phyloP scores from a whole-genome alignment of 2,888 invertebrate genomes.

The Patella pellucida region DNA sequence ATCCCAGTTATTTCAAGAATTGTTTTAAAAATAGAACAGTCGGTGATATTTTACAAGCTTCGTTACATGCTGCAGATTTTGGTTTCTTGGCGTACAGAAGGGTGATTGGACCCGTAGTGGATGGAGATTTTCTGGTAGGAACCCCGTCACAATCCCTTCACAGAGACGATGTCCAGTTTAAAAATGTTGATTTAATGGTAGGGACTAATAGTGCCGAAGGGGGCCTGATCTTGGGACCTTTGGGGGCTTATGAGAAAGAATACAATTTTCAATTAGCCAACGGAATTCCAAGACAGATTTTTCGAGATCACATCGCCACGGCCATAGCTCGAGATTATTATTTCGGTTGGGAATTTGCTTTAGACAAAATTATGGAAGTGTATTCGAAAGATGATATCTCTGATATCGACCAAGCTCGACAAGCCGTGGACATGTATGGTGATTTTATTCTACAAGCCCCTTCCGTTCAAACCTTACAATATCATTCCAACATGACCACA shows the following conservation, averaged over 20 bases:
- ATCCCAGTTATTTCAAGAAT: constrained; percentile 18
- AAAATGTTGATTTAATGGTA: constrained; percentile 28
- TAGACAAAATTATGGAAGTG: constrained; percentile 5
- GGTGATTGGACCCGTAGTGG: constrained; percentile 26
- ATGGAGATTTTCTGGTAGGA: constrained; percentile 26
- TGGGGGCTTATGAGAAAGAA: constrained; percentile 19
- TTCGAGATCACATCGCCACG: constrained; percentile 26
- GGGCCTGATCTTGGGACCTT: constrained; percentile 19
- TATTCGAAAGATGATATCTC: constrained; percentile 8
- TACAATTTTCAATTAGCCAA: constrained; percentile 18
- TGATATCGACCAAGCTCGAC: constrained; percentile 20
- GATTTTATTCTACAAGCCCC: constrained; percentile 34
- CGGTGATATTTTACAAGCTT: constrained; percentile 20
- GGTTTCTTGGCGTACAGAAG: constrained; percentile 14
- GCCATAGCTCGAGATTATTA: constrained; percentile 28
- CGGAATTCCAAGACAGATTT: constrained; percentile 26
- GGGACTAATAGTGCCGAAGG: constrained; percentile 29
- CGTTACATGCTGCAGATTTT: constrained; percentile 8
- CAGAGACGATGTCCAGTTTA: constrained; percentile 23
- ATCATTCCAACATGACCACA: constrained; percentile 17
- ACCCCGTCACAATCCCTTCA: constrained; percentile 15
- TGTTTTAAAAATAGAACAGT: constrained; percentile 29
- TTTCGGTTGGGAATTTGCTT: constrained; percentile 3
- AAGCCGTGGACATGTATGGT: constrained; percentile 30
- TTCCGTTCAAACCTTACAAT: constrained; percentile 20